Evolutionary conservation across 2,797 vertebrate species (phyloP).

Genomic region (Sitta carolinensis): DNA sequence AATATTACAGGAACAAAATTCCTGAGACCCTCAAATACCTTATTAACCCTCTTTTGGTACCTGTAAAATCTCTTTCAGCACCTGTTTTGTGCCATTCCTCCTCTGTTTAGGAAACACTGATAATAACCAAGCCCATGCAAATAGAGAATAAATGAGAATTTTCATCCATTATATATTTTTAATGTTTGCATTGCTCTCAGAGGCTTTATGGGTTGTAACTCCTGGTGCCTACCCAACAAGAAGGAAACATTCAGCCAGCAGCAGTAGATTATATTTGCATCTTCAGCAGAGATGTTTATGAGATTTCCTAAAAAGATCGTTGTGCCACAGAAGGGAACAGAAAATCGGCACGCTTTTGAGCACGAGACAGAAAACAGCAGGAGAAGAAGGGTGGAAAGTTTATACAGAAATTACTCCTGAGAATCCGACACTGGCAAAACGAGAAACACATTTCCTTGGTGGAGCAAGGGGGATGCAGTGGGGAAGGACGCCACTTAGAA

Average conservation of each 20-base stretch:
- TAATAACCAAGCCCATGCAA: neutral
- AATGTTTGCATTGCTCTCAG: neutral
- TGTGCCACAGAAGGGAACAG: neutral
- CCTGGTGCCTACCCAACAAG: neutral
- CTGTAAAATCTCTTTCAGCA: neutral
- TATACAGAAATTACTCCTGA: constrained; percentile 36
- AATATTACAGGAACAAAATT: neutral
- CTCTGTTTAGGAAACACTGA: neutral
- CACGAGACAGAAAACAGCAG: constrained; percentile 40
- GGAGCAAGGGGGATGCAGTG: neutral
- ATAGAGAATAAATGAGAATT: neutral
- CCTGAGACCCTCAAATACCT: neutral
- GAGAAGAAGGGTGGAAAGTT: constrained; percentile 36
- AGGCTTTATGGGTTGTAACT: neutral
- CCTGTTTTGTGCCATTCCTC: neutral
- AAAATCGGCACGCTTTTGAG: neutral
- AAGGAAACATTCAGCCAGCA: neutral
- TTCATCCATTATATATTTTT: neutral
- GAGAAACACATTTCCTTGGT: constrained; percentile 31
- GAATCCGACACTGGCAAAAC: neutral
- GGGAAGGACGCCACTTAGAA: too few species aligned
- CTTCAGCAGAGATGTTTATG: neutral
- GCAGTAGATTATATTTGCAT: neutral
- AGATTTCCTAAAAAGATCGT: neutral
- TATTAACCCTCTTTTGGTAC: neutral